These are phyloP conservation scores for Tursiops truncatus DNA, from an alignment of 2,113 vertebrate species.

Conservation along the genomic window DNA sequence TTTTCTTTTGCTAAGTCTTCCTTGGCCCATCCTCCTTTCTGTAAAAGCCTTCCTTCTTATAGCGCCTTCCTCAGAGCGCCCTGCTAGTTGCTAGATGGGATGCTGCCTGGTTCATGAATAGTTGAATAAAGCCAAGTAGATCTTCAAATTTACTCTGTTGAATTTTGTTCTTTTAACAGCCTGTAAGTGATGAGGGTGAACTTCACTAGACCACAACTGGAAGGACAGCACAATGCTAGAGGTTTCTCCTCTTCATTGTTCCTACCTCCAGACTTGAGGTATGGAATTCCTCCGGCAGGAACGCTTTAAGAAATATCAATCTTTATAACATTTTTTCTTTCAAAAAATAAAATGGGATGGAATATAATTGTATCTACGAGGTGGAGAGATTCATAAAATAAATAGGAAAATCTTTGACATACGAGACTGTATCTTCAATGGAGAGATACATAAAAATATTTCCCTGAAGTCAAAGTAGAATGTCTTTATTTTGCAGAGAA, in stretches of 20 bases:
- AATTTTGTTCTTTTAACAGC: not conserved
- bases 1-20: not conserved
- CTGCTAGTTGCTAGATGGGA: not conserved
- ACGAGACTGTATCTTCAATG: not conserved
- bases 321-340: not conserved
- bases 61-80: not conserved
- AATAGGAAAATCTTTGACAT: not conserved
- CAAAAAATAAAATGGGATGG: not conserved
- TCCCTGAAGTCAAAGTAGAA: not conserved
- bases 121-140: not conserved
- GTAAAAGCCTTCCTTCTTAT: not conserved
- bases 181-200: not conserved
- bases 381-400: not conserved
- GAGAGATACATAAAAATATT: not conserved
- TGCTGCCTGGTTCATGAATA: not conserved
- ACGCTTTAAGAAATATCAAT: not conserved
- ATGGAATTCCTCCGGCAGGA: not conserved
- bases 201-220: not conserved
- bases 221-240: not conserved
- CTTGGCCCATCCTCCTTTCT: not conserved
- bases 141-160: not conserved
- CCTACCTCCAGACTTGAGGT: not conserved
- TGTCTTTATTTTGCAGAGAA: not conserved
- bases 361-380: not conserved
- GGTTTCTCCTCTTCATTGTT: not conserved